These are phyloP conservation scores for Xyrichtys novacula DNA, from an alignment of 2,797 vertebrate species.

Conservation along the genomic window DNA sequence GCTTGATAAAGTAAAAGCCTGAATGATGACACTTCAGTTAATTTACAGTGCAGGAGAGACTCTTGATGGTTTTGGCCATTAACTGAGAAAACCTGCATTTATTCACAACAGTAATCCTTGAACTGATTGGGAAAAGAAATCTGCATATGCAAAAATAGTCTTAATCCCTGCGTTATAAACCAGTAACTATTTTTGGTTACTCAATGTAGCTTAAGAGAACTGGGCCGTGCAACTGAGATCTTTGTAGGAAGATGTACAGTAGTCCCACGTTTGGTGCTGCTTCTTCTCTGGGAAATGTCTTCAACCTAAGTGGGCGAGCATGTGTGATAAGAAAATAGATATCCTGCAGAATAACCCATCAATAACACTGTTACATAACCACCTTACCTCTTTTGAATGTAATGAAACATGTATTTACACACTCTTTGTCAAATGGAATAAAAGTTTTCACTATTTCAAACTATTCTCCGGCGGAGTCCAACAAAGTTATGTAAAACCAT, in stretches of 20 bases:
- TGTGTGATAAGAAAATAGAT: slow-evolving; percentile 20
- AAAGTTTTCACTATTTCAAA: not conserved
- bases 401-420: not conserved
- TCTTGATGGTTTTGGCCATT: not conserved
- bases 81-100: not conserved
- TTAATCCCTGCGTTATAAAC: not conserved
- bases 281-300: slow-evolving; percentile 13
- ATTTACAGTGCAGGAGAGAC: not conserved
- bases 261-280: not conserved
- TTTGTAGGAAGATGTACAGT: slow-evolving; percentile 1
- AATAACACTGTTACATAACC: slow-evolving; percentile 12
- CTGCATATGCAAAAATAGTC: too few species aligned
- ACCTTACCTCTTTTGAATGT: not conserved
- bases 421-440: not conserved
- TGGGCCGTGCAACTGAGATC: too few species aligned
- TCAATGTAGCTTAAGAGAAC: not conserved
- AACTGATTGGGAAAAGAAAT: not conserved
- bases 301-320: not conserved
- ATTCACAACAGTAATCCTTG: not conserved
- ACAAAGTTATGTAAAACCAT: not conserved
- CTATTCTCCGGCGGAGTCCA: not conserved
- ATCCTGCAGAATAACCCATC: not conserved
- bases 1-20: not conserved
- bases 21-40: not conserved
- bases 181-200: not conserved